These are phyloP conservation scores for Plumapathes pennacea DNA, from an alignment of 92 coral and sea anemone species.

Conservation along the genomic window DNA sequence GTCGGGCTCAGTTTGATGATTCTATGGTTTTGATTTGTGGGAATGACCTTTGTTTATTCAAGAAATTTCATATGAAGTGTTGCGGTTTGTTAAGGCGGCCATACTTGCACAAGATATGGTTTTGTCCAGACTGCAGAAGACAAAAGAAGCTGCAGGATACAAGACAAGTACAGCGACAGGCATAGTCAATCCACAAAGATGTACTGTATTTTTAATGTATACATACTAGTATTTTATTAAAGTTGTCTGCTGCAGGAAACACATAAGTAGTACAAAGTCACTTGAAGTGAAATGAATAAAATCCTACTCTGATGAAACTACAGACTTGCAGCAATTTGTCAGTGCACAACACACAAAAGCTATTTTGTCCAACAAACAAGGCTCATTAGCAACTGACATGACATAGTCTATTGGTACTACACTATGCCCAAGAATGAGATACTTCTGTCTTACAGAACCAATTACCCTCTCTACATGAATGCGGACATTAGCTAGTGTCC, in stretches of 20 bases:
- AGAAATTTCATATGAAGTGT: constrained; percentile 52
- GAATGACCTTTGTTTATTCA: constrained; percentile 21
- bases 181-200: too few species aligned
- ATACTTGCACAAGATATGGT: constrained; percentile 17
- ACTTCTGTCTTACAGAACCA: constrained; percentile 55
- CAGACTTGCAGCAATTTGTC: constrained; percentile 18
- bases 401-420: constrained; percentile 48
- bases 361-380: constrained; percentile 30
- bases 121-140: constrained; percentile 40
- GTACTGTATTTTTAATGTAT: too few species aligned
- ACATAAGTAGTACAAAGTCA: too few species aligned
- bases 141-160: neutral
- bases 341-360: constrained; percentile 35
- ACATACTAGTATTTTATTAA: too few species aligned
- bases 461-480: constrained; percentile 67
- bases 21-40: constrained; percentile 30
- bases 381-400: constrained; percentile 16
- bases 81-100: constrained; percentile 43
- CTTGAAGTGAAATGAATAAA: too few species aligned
- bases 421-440: constrained; percentile 55
- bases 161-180: too few species aligned
- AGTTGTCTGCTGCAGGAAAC: too few species aligned
- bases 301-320: neutral
- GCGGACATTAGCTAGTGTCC: constrained; percentile 58
- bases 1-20: constrained; percentile 22